Percentiles rank a stretch among this genome's conserved stretches.
These are phyloP conservation scores for Scaptomyza pallida DNA, from an alignment of 1,140 invertebrate species.

Conservation along the genomic window DNA sequence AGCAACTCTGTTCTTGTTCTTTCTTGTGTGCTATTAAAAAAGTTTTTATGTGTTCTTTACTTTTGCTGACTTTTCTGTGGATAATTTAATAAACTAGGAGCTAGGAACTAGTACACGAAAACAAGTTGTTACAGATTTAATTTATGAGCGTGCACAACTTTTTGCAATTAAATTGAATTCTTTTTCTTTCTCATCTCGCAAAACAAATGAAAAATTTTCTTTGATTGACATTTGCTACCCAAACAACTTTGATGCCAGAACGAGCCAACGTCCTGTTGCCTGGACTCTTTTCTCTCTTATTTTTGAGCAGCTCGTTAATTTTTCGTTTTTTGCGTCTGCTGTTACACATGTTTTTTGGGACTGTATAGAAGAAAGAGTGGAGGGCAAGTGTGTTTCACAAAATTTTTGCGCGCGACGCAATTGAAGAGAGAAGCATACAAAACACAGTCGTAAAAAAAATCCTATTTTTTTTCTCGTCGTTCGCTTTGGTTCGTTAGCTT, in stretches of 20 bases:
- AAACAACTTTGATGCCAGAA: conserved; percentile 18
- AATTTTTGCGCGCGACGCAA: not conserved
- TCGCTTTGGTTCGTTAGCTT: conserved; percentile 1
- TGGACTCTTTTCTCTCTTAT: not conserved
- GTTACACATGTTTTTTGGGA: conserved; percentile 32
- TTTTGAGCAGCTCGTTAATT: conserved; percentile 38
- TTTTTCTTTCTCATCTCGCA: not conserved
- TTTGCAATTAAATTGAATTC: conserved; percentile 42
- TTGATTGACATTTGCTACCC: conserved; percentile 37
- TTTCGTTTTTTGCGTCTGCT: conserved; percentile 33
- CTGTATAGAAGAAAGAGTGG: not conserved
- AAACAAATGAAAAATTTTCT: conserved; percentile 37
- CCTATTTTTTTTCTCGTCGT: conserved; percentile 3
- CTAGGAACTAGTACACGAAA: too few species aligned
- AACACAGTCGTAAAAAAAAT: conserved; percentile 34
- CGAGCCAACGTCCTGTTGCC: conserved; percentile 2
- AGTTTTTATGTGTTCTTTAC: conserved; percentile 19
- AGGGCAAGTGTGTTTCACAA: not conserved
- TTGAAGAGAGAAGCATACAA: conserved; percentile 27
- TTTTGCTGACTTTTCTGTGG: conserved; percentile 29
- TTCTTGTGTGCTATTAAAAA: conserved; percentile 32
- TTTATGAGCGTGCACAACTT: conserved; percentile 44
- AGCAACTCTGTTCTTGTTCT: not conserved
- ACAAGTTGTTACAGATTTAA: conserved; percentile 60
- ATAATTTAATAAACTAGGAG: conserved; percentile 72